Base-by-base conservation (phyloP, 2,888 invertebrate species). In the Escarpia spicata region DNA sequence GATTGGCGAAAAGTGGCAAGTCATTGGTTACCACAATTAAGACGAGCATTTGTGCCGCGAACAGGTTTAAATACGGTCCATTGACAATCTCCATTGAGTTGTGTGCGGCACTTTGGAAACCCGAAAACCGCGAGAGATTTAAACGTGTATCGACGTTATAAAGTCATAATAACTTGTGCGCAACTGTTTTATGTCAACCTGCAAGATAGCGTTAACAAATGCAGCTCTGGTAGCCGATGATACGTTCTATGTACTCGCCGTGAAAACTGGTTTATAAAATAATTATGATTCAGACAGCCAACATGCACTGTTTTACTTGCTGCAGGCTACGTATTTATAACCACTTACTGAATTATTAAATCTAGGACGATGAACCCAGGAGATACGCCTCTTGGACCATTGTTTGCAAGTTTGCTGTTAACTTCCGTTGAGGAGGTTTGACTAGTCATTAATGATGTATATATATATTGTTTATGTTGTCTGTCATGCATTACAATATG, bases 381-480 rank as follows among this genome's bases (percentile, higher is more conserved):
- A 75, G 75, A 75, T n/a, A 75, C 37, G 37, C 37, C 37, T 37
- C 0, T 26, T 75, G 26, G 26, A 19, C 75, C 6, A 75, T 75
- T 75, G 75, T 75, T 75, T 75, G 26, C n/a, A 75, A 2, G 75
- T 26, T 19, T 26, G 75, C 19, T 75, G 6, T 26, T 75, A 1
- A n/a, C n/a, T 19, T 75, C 26, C 75, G 75, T 2, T 26, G 26
- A 6, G 75, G 52, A 6, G 4, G 52, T 52, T 52, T 75, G 26
- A 26, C 19, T 75, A 75, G 75, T 26, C 19, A 75, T 75, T 75
- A 75, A 26, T 26, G 6, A 75, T 75, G n/a, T 75, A 75, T 26
- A 75, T 26, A 75, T 75, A 75, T 75, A 75, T 75, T 75, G 75
- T 75, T 75, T 75, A 75, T 75, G 75, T 75, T n/a, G 75, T 75